These are phyloP conservation scores for Meloidogyne floridensis DNA, from an alignment of 1,140 invertebrate species.

Conservation along the genomic window DNA sequence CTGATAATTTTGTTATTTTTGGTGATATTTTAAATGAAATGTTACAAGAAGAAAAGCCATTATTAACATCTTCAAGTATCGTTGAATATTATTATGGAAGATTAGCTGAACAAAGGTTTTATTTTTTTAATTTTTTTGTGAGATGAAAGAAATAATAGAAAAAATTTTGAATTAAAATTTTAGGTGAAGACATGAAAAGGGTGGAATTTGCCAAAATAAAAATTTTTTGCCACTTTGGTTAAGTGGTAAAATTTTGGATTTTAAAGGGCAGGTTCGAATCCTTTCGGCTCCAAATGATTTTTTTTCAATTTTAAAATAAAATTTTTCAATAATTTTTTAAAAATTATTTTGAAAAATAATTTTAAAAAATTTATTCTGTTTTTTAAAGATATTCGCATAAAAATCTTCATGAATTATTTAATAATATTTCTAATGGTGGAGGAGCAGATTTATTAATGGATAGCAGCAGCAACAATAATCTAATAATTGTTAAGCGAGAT, in stretches of 20 bases:
- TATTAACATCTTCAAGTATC: conserved; percentile 16
- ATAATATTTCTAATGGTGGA: conserved; percentile 30
- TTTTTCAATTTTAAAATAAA: neutral
- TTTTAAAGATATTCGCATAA: conserved; percentile 35
- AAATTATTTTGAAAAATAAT: too few species aligned
- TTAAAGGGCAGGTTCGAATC: too few species aligned
- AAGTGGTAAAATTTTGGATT: too few species aligned
- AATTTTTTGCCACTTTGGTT: too few species aligned
- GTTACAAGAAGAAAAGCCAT: conserved; percentile 2
- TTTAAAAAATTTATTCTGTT: neutral
- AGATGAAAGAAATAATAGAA: too few species aligned
- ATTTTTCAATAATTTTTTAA: too few species aligned
- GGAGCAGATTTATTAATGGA: neutral
- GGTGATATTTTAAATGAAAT: conserved; percentile 37
- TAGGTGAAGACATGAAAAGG: too few species aligned
- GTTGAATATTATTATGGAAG: conserved; percentile 38
- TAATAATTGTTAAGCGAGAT: conserved; percentile 25
- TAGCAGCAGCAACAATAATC: neutral
- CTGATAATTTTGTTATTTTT: conserved; percentile 28
- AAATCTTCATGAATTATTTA: conserved; percentile 34
- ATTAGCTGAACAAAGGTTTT: conserved; percentile 22
- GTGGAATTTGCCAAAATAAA: too few species aligned
- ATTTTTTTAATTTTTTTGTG: neutral
- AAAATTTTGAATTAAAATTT: too few species aligned
- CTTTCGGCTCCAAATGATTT: neutral